These are phyloP conservation scores for Drosophila persimilis DNA, from an alignment of 1,140 invertebrate species.

Conservation along the genomic window DNA sequence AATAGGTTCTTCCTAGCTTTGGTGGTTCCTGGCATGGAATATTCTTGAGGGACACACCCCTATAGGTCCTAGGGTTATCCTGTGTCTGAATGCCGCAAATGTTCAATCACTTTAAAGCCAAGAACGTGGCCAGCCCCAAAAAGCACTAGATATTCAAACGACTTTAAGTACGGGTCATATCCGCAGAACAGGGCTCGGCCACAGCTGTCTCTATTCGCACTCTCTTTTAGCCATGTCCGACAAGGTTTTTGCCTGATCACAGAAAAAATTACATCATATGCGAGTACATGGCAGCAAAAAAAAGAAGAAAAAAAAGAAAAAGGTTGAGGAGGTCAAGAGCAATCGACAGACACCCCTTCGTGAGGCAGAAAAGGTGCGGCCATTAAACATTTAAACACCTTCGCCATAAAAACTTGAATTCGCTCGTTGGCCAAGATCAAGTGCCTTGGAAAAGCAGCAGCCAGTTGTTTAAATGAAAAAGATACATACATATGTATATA, in stretches of 20 bases:
- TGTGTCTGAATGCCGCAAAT: background rate
- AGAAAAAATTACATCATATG: conserved; percentile 31
- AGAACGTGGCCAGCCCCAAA: background rate
- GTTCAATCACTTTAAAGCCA: background rate
- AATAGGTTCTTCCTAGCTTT: too few relatives aligned
- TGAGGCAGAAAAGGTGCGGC: conserved; percentile 34
- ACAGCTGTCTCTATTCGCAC: conserved; percentile 22
- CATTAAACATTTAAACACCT: conserved; percentile 52
- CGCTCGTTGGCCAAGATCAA: conserved; percentile 30
- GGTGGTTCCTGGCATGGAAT: too few relatives aligned
- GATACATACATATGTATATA: background rate
- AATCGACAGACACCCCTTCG: conserved; percentile 20
- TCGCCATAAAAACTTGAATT: conserved; percentile 38
- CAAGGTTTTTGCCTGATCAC: conserved; percentile 31
- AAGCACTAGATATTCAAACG: background rate
- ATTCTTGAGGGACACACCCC: too few relatives aligned
- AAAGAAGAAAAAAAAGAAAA: conserved; percentile 37
- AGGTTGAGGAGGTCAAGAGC: conserved; percentile 47
- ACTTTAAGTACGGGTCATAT: background rate
- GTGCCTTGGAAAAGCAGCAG: conserved; percentile 13
- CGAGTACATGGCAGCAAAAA: background rate
- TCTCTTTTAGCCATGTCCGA: conserved; percentile 1
- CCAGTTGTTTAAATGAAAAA: conserved; percentile 57
- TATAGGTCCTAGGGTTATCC: too few relatives aligned
- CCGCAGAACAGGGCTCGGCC: background rate